These are phyloP conservation scores for Poecilus cupreus DNA, from an alignment of 2,888 invertebrate genomes.

Conservation along the genomic window DNA sequence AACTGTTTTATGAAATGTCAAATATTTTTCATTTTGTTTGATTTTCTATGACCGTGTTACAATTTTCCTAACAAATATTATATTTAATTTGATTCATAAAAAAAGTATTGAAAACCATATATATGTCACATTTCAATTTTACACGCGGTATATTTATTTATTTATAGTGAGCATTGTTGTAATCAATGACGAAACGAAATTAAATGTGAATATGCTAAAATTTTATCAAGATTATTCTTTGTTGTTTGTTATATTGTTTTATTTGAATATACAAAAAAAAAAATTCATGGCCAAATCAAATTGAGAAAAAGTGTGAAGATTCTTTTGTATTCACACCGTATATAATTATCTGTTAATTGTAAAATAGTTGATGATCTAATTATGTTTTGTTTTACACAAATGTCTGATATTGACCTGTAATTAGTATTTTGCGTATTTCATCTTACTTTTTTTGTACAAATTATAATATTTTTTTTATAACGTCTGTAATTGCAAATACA, in stretches of 20 bases:
- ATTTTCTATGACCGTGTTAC: no score
- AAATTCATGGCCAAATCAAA: conserved; percentile 17
- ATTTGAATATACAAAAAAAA: neutral
- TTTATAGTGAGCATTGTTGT: neutral
- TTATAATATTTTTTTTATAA: neutral
- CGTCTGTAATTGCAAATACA: neutral
- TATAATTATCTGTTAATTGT: no score
- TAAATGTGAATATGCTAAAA: no score
- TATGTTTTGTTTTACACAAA: neutral
- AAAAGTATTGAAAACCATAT: no score
- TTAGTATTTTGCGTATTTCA: neutral
- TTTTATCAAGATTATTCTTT: neutral
- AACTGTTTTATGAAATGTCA: no score
- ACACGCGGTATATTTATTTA: no score
- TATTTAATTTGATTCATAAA: no score
- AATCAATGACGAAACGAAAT: neutral
- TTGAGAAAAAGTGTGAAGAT: neutral
- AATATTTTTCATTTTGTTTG: no score
- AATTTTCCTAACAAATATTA: no score
- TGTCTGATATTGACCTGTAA: neutral
- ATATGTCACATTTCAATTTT: no score
- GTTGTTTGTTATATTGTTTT: neutral
- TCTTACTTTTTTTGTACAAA: neutral
- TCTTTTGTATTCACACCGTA: no score
- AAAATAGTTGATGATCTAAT: neutral